phyloP scores from a whole-genome alignment of 2,888 invertebrate genomes.

The Drosophila colorata region DNA sequence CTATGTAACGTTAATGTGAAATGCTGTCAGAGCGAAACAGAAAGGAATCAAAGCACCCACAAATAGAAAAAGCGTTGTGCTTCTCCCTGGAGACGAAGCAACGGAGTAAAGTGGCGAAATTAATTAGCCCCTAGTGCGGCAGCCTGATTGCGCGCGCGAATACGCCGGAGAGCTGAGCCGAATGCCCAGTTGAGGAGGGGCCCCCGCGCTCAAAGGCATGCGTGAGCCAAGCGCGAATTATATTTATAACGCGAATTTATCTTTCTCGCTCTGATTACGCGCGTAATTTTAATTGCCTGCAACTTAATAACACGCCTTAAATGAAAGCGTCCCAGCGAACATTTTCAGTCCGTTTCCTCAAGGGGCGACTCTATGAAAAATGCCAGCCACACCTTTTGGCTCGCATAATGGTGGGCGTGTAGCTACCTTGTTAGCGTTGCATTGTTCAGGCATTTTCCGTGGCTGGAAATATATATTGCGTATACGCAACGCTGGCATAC shows the following conservation, averaged over 20 bases:
- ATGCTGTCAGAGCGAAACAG: conserved; percentile 18
- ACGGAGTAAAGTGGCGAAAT: conserved; percentile 77
- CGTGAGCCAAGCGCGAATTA: conserved; percentile 67
- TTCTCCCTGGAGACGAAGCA: conserved; percentile 63
- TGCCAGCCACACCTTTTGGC: conserved; percentile 45
- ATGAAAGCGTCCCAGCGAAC: conserved; percentile 31
- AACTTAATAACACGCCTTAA: conserved; percentile 75
- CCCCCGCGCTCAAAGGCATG: conserved; percentile 28
- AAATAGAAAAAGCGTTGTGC: conserved; percentile 37
- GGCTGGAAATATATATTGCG: conserved; percentile 45
- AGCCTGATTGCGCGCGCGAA: conserved; percentile 70
- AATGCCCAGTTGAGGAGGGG: conserved; percentile 32
- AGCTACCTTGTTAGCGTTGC: conserved; percentile 42
- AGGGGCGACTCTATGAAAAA: conserved; percentile 30
- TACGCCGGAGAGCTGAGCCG: conserved; percentile 52
- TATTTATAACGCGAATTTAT: conserved; percentile 78
- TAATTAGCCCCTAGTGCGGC: conserved; percentile 80
- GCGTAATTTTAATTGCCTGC: conserved; percentile 80
- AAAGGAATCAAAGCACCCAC: conserved; percentile 46
- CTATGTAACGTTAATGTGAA: conserved; percentile 29
- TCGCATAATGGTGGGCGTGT: conserved; percentile 21
- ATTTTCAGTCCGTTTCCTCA: conserved; percentile 14
- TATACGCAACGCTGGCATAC: conserved; percentile 55
- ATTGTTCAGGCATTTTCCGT: conserved; percentile 32
- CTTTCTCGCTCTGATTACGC: conserved; percentile 80